A percentile compares a stretch with the other conserved stretches of the same genome.
Conservation (phyloP, 2,888 invertebrate species). For the Empis stercorea region DNA sequence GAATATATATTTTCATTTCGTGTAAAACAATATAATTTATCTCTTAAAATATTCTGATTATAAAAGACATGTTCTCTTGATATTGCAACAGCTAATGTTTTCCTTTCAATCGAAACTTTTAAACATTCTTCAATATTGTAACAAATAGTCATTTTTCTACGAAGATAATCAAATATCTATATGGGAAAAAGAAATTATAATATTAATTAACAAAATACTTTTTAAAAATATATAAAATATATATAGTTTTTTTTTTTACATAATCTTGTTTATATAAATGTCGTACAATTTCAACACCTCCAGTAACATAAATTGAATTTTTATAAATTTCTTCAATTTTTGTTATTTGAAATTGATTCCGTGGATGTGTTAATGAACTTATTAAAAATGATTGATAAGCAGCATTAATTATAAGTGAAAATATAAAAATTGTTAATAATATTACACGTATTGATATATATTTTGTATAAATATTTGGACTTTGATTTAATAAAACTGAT, state of each 20-base stretch:
- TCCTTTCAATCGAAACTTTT: slow-evolving; percentile 19
- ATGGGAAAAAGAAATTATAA: neutral
- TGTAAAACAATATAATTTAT: slow-evolving; percentile 29
- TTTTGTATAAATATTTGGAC: neutral
- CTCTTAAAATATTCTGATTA: slow-evolving; percentile 26
- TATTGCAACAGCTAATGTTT: slow-evolving; percentile 25
- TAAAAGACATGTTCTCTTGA: slow-evolving; percentile 30
- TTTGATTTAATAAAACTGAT: slow-evolving; percentile 4
- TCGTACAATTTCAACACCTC: slow-evolving; percentile 26
- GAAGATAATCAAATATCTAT: slow-evolving; percentile 28
- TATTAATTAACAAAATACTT: neutral
- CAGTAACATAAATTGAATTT: slow-evolving; percentile 24
- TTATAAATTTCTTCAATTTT: slow-evolving; percentile 21
- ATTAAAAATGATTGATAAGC: slow-evolving; percentile 31
- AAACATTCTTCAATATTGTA: slow-evolving; percentile 30
- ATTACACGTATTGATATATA: slow-evolving; percentile 7
- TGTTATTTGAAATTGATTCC: slow-evolving; percentile 24
- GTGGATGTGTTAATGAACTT: slow-evolving; percentile 30
- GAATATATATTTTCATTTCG: slow-evolving; percentile 29
- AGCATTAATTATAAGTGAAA: slow-evolving; percentile 25
- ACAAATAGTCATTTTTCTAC: slow-evolving; percentile 27
- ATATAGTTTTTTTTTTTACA: slow-evolving; percentile 18
- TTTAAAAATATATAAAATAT: neutral
- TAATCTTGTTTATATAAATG: slow-evolving; percentile 28
- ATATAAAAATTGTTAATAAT: slow-evolving; percentile 11